These are phyloP conservation scores for Elephas maximus DNA, from an alignment of 2,113 vertebrate genomes.

Conservation along the genomic window DNA sequence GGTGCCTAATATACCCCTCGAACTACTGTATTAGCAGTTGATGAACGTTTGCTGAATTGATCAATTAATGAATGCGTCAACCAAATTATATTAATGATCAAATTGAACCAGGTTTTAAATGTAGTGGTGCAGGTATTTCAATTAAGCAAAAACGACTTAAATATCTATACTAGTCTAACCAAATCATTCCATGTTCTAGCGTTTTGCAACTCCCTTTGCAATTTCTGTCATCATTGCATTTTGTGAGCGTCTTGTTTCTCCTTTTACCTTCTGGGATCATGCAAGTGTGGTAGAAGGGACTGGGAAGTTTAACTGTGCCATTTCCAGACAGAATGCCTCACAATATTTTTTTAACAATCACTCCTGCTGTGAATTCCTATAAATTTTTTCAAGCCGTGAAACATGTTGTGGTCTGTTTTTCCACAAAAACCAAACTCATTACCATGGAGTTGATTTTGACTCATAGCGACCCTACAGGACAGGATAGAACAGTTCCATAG, in stretches of 20 bases:
- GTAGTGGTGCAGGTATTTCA: not conserved
- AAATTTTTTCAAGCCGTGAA: conserved; percentile 57
- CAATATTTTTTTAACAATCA: conserved; percentile 51
- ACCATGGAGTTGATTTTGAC: no score
- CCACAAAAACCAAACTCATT: not conserved
- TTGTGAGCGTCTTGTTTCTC: not conserved
- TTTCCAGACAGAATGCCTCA: conserved; percentile 38
- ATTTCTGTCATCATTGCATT: conserved; percentile 14
- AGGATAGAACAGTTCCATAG: no score
- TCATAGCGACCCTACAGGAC: no score
- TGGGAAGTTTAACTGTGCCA: not conserved
- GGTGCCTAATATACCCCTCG: not conserved
- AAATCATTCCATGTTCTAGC: conserved; percentile 14
- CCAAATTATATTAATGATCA: conserved; percentile 15
- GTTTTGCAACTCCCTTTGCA: conserved; percentile 1
- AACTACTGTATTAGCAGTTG: not conserved
- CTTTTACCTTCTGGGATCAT: not conserved
- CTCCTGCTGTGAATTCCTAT: conserved; percentile 56
- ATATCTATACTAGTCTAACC: not conserved
- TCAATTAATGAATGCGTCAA: conserved; percentile 15
- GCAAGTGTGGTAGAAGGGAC: not conserved
- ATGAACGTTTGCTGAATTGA: conserved; percentile 30
- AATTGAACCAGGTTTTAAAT: not conserved
- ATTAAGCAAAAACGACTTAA: conserved; percentile 1
- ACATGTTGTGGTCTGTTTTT: conserved; percentile 52